A percentile compares a stretch with the other conserved stretches of the same genome.
These are phyloP conservation scores for Eurytoma californica DNA, from an alignment of 2,888 invertebrate genomes.

Conservation along the genomic window DNA sequence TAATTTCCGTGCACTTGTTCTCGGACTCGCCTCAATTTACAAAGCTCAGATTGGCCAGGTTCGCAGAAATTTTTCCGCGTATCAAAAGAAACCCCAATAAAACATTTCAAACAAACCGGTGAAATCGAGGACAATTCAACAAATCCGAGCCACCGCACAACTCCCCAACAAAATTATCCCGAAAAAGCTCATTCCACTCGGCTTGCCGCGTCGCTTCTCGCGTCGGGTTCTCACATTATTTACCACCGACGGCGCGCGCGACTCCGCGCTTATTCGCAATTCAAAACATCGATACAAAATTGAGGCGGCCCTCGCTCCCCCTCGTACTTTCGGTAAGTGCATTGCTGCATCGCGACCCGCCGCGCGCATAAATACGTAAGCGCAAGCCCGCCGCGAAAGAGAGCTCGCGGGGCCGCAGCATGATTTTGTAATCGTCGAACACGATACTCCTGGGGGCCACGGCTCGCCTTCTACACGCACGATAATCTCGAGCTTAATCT, in stretches of 20 bases:
- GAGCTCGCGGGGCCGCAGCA: slow-evolving; percentile 33
- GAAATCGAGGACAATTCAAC: too few relatives aligned
- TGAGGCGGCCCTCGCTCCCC: not conserved
- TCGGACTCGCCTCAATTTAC: too few relatives aligned
- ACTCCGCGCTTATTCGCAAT: not conserved
- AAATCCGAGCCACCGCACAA: too few relatives aligned
- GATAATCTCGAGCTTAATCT: slow-evolving; percentile 52
- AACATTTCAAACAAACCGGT: too few relatives aligned
- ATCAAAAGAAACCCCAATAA: too few relatives aligned
- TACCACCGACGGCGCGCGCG: slow-evolving; percentile 1
- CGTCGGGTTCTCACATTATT: too few relatives aligned
- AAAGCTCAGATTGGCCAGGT: too few relatives aligned
- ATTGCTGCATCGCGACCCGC: not conserved
- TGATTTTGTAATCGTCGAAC: slow-evolving; percentile 52
- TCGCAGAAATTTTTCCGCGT: too few relatives aligned
- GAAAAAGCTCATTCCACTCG: too few relatives aligned
- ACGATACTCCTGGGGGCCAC: slow-evolving; percentile 44
- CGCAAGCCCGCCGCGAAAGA: not conserved
- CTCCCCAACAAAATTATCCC: too few relatives aligned
- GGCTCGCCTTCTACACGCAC: slow-evolving; percentile 5
- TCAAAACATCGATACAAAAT: not conserved
- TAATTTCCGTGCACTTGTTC: too few relatives aligned
- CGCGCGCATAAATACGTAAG: slow-evolving; percentile 25
- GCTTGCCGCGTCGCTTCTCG: too few relatives aligned
- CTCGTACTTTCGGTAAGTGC: not conserved